These are phyloP conservation scores for Penaeus chinensis DNA, from an alignment of 1,140 invertebrate genomes.

Conservation along the genomic window DNA sequence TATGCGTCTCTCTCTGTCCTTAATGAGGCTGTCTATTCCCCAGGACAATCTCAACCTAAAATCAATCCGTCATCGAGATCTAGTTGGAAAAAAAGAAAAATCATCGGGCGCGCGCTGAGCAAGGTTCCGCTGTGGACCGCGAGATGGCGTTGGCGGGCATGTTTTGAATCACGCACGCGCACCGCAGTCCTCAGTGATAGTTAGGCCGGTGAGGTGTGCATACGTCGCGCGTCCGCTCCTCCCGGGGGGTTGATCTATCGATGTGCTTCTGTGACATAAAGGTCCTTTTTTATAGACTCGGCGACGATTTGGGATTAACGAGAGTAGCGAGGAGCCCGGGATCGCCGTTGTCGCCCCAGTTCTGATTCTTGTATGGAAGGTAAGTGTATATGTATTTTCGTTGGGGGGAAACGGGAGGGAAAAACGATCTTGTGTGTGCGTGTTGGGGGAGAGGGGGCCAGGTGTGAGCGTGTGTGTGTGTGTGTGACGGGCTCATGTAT, in stretches of 20 bases:
- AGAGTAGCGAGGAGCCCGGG: neutral
- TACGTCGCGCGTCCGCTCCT: neutral
- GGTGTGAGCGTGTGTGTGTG: neutral
- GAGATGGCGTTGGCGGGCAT: conserved; percentile 25
- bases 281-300: neutral
- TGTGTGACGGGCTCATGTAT: conserved; percentile 7
- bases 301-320: conserved; percentile 27
- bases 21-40: too few species aligned
- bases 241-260: conserved; percentile 30
- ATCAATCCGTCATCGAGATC: too few species aligned
- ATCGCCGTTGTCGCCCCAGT: neutral
- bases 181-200: conserved; percentile 39
- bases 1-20: too few species aligned
- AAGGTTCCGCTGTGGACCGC: neutral
- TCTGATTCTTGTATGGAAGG: conserved; percentile 29
- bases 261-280: neutral
- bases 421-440: too few species aligned
- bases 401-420: too few species aligned
- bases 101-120: too few species aligned
- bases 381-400: neutral
- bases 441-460: neutral
- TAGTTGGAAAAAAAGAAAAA: too few species aligned
- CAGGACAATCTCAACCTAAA: too few species aligned
- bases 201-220: conserved; percentile 34
- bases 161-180: conserved; percentile 37